Percentiles rank a stretch among this genome's conserved stretches.
These are phyloP conservation scores for Aleadryas rufinucha DNA, from an alignment of 2,113 vertebrate genomes.

Conservation along the genomic window DNA sequence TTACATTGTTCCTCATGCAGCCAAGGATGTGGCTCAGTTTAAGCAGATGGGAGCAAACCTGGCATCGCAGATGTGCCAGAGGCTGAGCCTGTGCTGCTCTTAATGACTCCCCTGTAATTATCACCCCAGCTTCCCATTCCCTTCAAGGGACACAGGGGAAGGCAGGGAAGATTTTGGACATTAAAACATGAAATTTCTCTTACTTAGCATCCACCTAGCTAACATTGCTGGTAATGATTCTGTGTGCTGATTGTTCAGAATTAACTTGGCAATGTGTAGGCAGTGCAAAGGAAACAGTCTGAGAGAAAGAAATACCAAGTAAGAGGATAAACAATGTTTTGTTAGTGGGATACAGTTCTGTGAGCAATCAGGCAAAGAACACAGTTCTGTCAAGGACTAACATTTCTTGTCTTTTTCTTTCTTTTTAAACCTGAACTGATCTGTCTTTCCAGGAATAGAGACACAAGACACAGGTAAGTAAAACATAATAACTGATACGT, in stretches of 20 bases:
- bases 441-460: constrained; percentile 87
- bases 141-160: not conserved
- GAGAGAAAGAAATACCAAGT: not conserved
- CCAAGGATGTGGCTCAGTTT: not conserved
- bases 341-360: not conserved
- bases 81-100: not conserved
- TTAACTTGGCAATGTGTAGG: not conserved
- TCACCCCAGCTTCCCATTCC: not conserved
- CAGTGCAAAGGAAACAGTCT: not conserved
- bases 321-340: not conserved
- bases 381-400: not conserved
- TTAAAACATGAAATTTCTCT: not conserved
- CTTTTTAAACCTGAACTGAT: constrained; percentile 27
- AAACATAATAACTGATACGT: not conserved
- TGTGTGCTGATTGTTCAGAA: not conserved
- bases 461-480: constrained; percentile 97
- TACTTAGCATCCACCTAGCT: not conserved
- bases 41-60: not conserved
- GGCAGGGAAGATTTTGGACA: not conserved
- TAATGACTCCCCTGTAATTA: not conserved
- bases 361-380: not conserved
- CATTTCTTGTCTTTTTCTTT: constrained; percentile 56
- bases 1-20: not conserved
- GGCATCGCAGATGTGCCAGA: fast-evolving
- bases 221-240: not conserved